Base-by-base conservation (phyloP, 2,888 invertebrate species). In the Torymus auratus region DNA sequence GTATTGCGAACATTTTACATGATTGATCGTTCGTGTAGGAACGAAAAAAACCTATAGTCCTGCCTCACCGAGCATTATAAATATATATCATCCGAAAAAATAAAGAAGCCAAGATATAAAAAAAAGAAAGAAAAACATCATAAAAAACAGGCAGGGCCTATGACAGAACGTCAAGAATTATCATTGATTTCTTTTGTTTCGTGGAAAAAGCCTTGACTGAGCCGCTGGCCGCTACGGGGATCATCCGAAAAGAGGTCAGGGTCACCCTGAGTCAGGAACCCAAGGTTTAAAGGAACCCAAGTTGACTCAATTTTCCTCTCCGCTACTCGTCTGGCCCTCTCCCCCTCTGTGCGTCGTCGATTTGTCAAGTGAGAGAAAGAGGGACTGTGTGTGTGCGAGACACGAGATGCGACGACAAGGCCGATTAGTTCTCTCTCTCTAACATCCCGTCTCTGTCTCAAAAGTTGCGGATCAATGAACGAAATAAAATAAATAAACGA, bases 181-280 rank as follows among this genome's bases (percentile, higher is more conserved):
- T 79, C 75, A 69, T 53, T 82, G 72, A 73, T 80, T 83, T 80
- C 69, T 80, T 83, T 81, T 83, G 77, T 82, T 80, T 76, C 72
- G 79, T 72, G 50, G 20, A 62, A 62, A 70, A 80, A 82, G 82
- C 79, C 79, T 50, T 73, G 64, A 83, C 87, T 87, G 91, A 89
- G 87, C 89, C 91, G 85, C 90, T 91, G 87, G 91, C 91, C 86
- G 91, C 91, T 84, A 90, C 90, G 85, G 91, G 91, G 84, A 87
- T 89, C 88, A 91, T 91, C 90, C 86, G 91, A 86, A 91, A 91
- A 88, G 87, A 88, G 85, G 87, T 86, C 86, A 87, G 86, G 86
- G 84, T 89, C 88, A 86, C 84, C 87, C 86, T 87, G 86, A 86
- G 88, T 85, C 86, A 80, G 82, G 87, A 86, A 83, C 85, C 84